phyloP scores from a whole-genome alignment of 2,888 invertebrate genomes.

The Drosophila paracracens region DNA sequence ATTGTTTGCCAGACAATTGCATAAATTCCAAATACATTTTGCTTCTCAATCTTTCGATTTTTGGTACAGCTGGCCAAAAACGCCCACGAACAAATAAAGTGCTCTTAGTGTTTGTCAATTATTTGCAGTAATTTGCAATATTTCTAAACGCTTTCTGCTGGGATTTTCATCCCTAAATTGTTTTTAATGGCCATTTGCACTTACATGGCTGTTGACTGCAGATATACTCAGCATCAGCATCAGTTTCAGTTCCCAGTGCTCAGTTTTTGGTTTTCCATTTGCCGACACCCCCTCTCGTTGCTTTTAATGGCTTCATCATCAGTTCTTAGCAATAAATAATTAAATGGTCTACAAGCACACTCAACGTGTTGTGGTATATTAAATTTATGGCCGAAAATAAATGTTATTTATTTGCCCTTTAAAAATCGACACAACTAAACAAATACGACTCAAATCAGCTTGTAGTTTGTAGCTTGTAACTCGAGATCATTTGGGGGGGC shows the following conservation, averaged over 20 bases:
- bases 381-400: constrained; percentile 72
- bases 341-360: constrained; percentile 63
- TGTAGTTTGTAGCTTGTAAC: constrained; percentile 14
- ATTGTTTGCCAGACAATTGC: constrained; percentile 54
- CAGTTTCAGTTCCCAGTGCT: constrained; percentile 17
- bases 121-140: constrained; percentile 82
- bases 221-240: constrained; percentile 18
- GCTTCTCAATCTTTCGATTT: constrained; percentile 36
- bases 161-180: constrained; percentile 64
- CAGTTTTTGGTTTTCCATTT: constrained; percentile 1
- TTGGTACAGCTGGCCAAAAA: constrained; percentile 38
- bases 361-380: constrained; percentile 37
- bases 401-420: constrained; percentile 65
- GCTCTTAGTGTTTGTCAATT: constrained; percentile 75
- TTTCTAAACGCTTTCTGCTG: constrained; percentile 67
- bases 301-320: constrained; percentile 68
- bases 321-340: constrained; percentile 62
- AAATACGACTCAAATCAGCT: constrained; percentile 7
- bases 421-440: constrained; percentile 54
- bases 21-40: constrained; percentile 35
- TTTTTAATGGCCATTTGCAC: constrained; percentile 80
- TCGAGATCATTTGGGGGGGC: constrained; percentile 5
- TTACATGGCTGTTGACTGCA: constrained; percentile 60
- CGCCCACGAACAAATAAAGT: constrained; percentile 18
- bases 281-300: constrained; percentile 1